Conservation (phyloP, 2,797 vertebrate species). For the Mastacembelus armatus region DNA sequence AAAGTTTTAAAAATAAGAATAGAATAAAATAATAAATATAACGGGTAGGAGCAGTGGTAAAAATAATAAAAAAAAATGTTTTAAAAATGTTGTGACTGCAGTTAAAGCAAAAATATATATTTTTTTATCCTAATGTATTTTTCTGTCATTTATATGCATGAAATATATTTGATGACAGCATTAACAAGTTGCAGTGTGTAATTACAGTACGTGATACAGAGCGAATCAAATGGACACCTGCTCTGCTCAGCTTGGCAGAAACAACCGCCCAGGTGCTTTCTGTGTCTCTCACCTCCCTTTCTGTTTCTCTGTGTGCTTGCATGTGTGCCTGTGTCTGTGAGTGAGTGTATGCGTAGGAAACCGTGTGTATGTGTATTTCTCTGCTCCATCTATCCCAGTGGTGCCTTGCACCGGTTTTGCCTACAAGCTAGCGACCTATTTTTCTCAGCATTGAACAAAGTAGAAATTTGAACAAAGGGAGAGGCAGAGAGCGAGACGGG, state of each 20-base stretch:
- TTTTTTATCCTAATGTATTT: not conserved
- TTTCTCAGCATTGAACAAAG: conserved; percentile 67
- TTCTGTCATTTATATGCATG: not conserved
- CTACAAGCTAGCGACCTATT: conserved; percentile 81
- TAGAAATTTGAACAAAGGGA: conserved; percentile 60
- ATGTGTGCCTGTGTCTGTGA: conserved; percentile 3
- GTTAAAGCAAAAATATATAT: not conserved
- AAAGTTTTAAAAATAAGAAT: fast-evolving
- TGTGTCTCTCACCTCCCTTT: conserved; percentile 20
- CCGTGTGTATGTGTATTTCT: conserved; percentile 31
- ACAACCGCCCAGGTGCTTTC: conserved; percentile 52
- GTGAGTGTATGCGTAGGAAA: conserved; percentile 36
- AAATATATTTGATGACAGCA: conserved; percentile 8
- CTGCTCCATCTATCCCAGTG: conserved; percentile 56
- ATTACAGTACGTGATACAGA: conserved; percentile 41
- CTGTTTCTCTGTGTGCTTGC: conserved; percentile 17
- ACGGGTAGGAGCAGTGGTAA: too few relatives aligned
- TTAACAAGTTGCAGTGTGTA: conserved; percentile 15
- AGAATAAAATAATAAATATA: too few relatives aligned
- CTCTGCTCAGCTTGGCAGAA: conserved; percentile 50
- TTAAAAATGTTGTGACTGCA: too few relatives aligned
- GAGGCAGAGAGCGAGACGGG: conserved; percentile 14
- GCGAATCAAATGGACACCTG: conserved; percentile 57
- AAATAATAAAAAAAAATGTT: too few relatives aligned
- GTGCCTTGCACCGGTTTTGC: conserved; percentile 62